Base-by-base conservation (phyloP, 1,140 invertebrate species). In the Sminthurides bifidus region DNA sequence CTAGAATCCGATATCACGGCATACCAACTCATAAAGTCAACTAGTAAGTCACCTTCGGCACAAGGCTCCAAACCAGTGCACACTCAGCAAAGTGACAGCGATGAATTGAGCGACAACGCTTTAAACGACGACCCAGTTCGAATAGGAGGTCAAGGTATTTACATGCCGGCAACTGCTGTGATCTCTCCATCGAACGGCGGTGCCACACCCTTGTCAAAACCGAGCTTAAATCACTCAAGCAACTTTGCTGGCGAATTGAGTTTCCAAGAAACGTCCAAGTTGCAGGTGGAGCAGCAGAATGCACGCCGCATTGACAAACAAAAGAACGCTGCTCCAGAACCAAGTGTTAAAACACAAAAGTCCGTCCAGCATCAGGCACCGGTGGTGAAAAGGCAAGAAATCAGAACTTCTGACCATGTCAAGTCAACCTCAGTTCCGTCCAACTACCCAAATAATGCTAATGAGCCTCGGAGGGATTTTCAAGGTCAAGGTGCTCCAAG, bases 1-100 rank as follows among this genome's bases (percentile, higher is more conserved):
- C 72, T 91, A 15, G 82, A 87, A 65, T 87, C 85, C 69, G 79
- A 87, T 66, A 82, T 89, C 14, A 89, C 86, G 71, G 84, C 87
- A 4, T 90, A 90, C 65, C 82, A 87, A 46, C 71, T 91, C 56
- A 78, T 89, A 49, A 64, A 65, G 51, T 52, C 56, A 40, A 45
- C 79, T 58, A 69, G 53, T 68, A 69, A 66, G 19, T 48, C 29
- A 49, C 26, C 53, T 31, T 43, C 58, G 17, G 58, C 58, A 45
- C 58, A 62, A 54, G 52, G 44, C 48, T 59, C 15, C n/a, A 15
- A 3, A 52, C 19, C 40, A 59, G 15, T 17, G 23, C 33, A 46
- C 41, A 53, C 52, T 14, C 15, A 46, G 38, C 51, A 52, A 21
- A 59, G 65, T 23, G 59, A 66, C 45, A 46, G 45, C 30, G 49